phyloP scores from a whole-genome alignment of 2,888 invertebrate genomes.

The Meiosimyza decipiens region DNA sequence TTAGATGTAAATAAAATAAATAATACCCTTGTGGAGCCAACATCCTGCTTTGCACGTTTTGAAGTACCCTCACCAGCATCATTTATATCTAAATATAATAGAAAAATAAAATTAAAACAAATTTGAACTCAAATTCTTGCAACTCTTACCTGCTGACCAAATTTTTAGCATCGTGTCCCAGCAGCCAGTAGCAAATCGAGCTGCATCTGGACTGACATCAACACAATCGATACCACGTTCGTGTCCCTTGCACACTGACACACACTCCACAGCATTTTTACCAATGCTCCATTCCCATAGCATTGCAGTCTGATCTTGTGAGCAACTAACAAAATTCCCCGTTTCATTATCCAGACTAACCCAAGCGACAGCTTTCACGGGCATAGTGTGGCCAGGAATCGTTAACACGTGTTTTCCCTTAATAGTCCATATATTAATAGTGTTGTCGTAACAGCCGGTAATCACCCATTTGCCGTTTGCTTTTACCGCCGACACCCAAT shows the following conservation, averaged over 20 bases:
- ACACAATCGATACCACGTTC: conserved; percentile 92
- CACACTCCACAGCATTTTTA: conserved; percentile 80
- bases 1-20: too few species aligned
- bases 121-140: neutral
- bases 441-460: conserved; percentile 93
- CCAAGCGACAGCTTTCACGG: conserved; percentile 91
- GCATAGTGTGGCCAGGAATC: conserved; percentile 86
- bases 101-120: neutral
- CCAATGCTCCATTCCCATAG: conserved; percentile 88
- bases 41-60: conserved; percentile 69
- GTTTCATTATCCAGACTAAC: conserved; percentile 75
- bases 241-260: conserved; percentile 88
- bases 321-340: conserved; percentile 82
- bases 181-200: conserved; percentile 82
- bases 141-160: conserved; percentile 80
- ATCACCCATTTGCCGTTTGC: conserved; percentile 81
- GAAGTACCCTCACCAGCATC: conserved; percentile 72
- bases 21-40: conserved; percentile 71
- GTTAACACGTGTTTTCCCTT: conserved; percentile 86
- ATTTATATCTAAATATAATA: conserved; percentile 67
- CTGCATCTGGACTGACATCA: conserved; percentile 76
- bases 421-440: conserved; percentile 88
- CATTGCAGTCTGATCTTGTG: conserved; percentile 92
- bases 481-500: conserved; percentile 95
- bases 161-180: conserved; percentile 94